Conservation (phyloP, 2,888 invertebrate species). For the Panorpa germanica region DNA sequence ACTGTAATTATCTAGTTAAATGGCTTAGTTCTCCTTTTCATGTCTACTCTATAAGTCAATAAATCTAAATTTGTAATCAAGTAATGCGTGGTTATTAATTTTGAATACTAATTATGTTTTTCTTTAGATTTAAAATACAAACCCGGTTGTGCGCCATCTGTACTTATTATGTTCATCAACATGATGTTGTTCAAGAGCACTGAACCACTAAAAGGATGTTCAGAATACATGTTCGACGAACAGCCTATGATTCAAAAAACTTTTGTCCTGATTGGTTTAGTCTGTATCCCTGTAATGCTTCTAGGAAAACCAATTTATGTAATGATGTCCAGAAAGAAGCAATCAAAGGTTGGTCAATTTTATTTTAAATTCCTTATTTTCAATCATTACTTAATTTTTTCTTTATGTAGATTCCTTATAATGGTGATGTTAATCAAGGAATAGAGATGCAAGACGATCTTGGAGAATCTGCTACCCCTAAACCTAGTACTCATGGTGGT, state of each 20-base stretch:
- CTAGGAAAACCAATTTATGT: slow-evolving; percentile 76
- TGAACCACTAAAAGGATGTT: slow-evolving; percentile 25
- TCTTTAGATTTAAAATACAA: slow-evolving; percentile 14
- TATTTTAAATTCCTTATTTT: background rate
- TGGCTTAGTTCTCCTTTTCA: no score
- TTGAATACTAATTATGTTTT: no score
- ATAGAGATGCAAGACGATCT: slow-evolving; percentile 36
- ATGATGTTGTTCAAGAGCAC: slow-evolving; percentile 49
- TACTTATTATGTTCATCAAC: slow-evolving; percentile 59
- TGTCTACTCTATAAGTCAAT: no score
- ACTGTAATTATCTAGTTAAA: no score
- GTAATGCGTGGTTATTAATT: no score
- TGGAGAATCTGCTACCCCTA: slow-evolving; percentile 19
- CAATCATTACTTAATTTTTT: background rate
- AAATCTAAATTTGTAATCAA: no score
- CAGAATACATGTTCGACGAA: slow-evolving; percentile 45
- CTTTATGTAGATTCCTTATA: no score
- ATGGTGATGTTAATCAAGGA: slow-evolving; percentile 38
- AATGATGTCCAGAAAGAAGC: slow-evolving; percentile 29
- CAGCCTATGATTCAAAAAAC: slow-evolving; percentile 55
- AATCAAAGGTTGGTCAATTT: slow-evolving; percentile 22
- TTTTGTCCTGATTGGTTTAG: slow-evolving; percentile 57
- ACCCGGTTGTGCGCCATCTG: slow-evolving; percentile 49
- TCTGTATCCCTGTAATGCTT: slow-evolving; percentile 89
- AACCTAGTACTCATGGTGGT: slow-evolving; percentile 14